phyloP scores from a whole-genome alignment of 2,113 vertebrate genomes.

The Pterocles gutturalis region DNA sequence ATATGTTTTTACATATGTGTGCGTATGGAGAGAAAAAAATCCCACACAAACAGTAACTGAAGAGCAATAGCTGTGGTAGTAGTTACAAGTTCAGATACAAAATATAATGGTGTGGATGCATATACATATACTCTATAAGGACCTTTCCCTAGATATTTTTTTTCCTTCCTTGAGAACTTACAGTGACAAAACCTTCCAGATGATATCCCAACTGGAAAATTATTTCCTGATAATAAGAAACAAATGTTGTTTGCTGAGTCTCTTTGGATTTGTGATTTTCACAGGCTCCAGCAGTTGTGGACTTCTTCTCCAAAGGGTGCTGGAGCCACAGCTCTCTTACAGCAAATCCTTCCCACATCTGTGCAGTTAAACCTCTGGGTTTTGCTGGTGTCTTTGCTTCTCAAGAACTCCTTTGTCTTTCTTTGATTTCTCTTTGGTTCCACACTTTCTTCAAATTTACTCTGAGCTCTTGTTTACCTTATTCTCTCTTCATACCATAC shows the following conservation, averaged over 20 bases:
- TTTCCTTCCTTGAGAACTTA: background rate
- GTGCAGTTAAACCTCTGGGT: background rate
- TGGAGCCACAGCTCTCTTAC: background rate
- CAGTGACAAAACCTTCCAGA: background rate
- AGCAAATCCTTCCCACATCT: background rate
- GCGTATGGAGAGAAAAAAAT: background rate
- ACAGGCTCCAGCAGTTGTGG: background rate
- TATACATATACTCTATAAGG: accelerated
- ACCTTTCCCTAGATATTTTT: background rate
- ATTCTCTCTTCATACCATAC: background rate
- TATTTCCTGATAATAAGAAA: background rate
- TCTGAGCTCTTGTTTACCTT: background rate
- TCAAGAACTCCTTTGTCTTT: background rate
- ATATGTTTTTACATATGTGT: background rate
- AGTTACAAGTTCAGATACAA: background rate
- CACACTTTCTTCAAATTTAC: background rate
- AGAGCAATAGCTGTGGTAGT: background rate
- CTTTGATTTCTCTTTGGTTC: background rate
- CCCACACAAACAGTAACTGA: background rate
- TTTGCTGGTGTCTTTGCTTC: background rate
- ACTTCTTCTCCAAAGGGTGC: background rate
- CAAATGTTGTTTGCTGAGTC: background rate
- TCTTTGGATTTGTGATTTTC: background rate
- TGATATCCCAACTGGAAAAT: background rate
- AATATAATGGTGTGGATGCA: background rate